phyloP scores from a whole-genome alignment of 2,113 vertebrate genomes.

The Paralichthys olivaceus region DNA sequence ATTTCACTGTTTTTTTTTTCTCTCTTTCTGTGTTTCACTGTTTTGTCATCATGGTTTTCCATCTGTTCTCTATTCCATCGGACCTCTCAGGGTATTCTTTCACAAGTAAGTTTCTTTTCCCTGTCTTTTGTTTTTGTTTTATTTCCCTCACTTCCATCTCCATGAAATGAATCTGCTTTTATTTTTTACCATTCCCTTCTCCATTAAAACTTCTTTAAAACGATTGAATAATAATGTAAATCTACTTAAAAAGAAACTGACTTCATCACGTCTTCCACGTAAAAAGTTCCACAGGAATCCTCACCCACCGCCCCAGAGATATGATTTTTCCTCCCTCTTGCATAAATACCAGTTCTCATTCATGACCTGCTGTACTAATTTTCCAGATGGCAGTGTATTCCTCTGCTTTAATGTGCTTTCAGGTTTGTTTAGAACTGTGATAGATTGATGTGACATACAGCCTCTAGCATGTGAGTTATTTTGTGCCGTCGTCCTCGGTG shows the following conservation, averaged over 20 bases:
- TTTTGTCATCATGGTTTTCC: conserved; percentile 78
- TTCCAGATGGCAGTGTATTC: conserved; percentile 51
- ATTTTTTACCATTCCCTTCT: not conserved
- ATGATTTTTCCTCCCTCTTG: not conserved
- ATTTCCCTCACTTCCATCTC: conserved; percentile 39
- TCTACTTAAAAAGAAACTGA: no score
- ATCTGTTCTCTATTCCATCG: conserved; percentile 87
- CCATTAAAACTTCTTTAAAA: not conserved
- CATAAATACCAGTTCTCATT: conserved; percentile 20
- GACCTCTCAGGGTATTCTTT: conserved; percentile 89
- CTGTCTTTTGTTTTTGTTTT: conserved; percentile 19
- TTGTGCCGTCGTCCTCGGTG: not conserved
- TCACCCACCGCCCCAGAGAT: not conserved
- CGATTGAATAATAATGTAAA: not conserved
- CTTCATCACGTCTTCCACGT: not conserved
- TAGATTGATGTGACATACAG: conserved; percentile 3
- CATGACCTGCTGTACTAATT: conserved; percentile 25
- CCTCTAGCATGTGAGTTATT: not conserved
- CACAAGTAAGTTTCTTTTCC: conserved; percentile 91
- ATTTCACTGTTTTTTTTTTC: conserved; percentile 78
- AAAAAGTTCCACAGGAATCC: not conserved
- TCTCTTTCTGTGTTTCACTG: conserved; percentile 64
- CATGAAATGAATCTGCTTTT: not conserved
- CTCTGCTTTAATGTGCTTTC: conserved; percentile 33
- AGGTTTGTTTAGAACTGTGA: conserved; percentile 54